Conservation (phyloP, 2,797 vertebrate genomes). For the Brachyalestes nurse region DNA sequence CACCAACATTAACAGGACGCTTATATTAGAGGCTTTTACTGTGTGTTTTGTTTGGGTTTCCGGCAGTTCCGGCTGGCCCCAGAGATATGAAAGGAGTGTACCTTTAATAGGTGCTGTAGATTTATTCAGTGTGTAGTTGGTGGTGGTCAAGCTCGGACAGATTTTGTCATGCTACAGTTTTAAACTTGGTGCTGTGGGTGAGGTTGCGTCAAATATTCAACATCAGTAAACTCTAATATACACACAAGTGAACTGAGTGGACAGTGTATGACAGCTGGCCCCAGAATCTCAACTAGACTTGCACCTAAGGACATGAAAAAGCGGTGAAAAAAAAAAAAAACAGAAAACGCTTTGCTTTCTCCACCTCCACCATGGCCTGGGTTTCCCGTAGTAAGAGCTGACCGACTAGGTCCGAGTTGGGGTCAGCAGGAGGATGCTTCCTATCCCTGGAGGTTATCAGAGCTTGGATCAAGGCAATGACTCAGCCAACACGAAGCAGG, state of each 20-base stretch:
- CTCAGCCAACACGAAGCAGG: neutral
- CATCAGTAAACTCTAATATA: neutral
- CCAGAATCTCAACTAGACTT: constrained; percentile 4
- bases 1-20: no score
- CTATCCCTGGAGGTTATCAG: neutral
- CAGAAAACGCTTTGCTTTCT: neutral
- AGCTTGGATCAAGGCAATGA: constrained; percentile 5
- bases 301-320: neutral
- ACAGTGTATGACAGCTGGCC: constrained; percentile 19
- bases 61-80: no score
- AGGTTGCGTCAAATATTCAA: no score
- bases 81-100: no score
- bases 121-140: no score
- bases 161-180: no score
- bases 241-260: neutral
- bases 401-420: neutral
- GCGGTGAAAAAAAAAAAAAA: constrained; percentile 5
- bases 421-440: constrained; percentile 6
- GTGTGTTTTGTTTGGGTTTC: no score
- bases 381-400: neutral
- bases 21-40: no score
- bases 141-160: no score
- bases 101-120: no score
- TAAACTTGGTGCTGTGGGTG: no score
- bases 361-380: neutral